Evolutionary conservation across 2,113 vertebrate genomes (phyloP), one percentile per base, ranked within the genome.

Genomic region (Leptobrachium ailaonicum): DNA sequence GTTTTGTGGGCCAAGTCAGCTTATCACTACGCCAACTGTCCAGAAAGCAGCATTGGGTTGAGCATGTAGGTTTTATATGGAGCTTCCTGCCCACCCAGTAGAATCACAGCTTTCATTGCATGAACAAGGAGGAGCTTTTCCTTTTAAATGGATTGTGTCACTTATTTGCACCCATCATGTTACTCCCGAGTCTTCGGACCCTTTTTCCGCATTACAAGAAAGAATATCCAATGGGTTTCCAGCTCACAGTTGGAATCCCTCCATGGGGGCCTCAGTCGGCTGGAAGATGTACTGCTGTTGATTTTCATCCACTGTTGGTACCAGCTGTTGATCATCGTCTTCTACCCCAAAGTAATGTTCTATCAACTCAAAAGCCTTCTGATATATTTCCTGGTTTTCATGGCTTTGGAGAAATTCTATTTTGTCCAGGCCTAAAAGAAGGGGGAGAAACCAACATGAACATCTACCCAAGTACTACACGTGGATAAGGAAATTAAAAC

Each of bases 361-460:
- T 0, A 99, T 98, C 69, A 99, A 84, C 83, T 98, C 97, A 8
- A 98, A 99, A 62, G 98, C 98, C 87, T 99, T 99, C 93, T 99
- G 98, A 91, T 98, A 99, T 88, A 99, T 99, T 87, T 99, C 98
- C 83, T 98, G 98, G 90, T 99, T 99, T 88, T 99, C 97, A 0
- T 99, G 98, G 90, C 96, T 98, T 91, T 99, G 98, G 1, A 99
- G 95, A 85, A 99, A 99, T 85, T 99, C 98, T 0, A 99, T 99
- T 84, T 99, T 99, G 88, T 99, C 96, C 82, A 99, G 88, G 75
- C 97, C 98, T 99, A 56, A 11, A 53, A 10, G 7, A 12, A 12
- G 9, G 54, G 43, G 42, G 43, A 20, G 66, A 72, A 8, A 73
- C 47, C 20, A 11, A 3, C 1, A 71, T 41, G 13, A 68, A 68